A percentile compares a stretch with the other conserved stretches of the same genome.
Conservation (phyloP, 1,140 invertebrate genomes). For the Nymphalis io region DNA sequence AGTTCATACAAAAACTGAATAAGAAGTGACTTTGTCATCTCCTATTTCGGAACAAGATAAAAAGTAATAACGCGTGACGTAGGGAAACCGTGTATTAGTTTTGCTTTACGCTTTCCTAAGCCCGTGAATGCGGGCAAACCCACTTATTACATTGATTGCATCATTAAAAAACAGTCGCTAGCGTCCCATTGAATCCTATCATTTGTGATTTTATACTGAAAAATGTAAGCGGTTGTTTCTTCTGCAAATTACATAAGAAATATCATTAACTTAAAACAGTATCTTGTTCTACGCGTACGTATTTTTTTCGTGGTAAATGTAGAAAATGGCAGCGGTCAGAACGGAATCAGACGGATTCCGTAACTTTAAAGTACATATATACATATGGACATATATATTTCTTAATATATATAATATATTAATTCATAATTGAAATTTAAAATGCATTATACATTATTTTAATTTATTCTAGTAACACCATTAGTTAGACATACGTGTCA, state of each 20-base stretch:
- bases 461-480: neutral
- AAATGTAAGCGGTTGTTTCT: too few species aligned
- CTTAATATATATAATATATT: too few species aligned
- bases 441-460: neutral
- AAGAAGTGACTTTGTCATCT: conserved; percentile 1
- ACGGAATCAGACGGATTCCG: too few species aligned
- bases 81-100: conserved; percentile 16
- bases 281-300: too few species aligned
- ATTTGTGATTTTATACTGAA: too few species aligned
- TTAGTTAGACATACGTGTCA: neutral
- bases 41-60: conserved; percentile 5
- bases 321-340: too few species aligned
- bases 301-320: too few species aligned
- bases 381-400: too few species aligned
- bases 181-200: too few species aligned
- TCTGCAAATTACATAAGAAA: too few species aligned
- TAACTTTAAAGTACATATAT: too few species aligned
- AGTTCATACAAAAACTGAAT: neutral
- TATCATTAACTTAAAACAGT: too few species aligned
- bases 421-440: neutral
- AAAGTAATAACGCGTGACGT: conserved; percentile 21
- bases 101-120: conserved; percentile 19
- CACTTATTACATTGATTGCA: conserved; percentile 8
- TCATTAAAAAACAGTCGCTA: neutral
- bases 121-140: conserved; percentile 4